A percentile compares a stretch with the other conserved stretches of the same genome.
These are phyloP conservation scores for Cisticola juncidis DNA, from an alignment of 2,113 vertebrate species.

Conservation along the genomic window DNA sequence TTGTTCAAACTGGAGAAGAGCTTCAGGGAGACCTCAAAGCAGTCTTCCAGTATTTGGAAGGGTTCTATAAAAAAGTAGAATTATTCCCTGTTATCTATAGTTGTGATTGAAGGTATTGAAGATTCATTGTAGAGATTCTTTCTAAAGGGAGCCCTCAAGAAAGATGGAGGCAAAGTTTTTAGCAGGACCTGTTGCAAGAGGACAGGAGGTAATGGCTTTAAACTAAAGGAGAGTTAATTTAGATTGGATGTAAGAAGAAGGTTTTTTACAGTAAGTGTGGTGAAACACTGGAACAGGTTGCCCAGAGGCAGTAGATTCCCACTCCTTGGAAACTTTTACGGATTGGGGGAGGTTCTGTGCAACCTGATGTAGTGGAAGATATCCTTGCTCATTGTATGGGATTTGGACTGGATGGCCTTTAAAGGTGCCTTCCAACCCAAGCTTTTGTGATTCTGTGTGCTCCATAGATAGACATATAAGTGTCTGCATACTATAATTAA, in stretches of 20 bases:
- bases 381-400: rapidly evolving
- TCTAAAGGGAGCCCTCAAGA: background rate
- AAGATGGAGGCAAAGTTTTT: background rate
- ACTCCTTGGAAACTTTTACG: background rate
- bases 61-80: background rate
- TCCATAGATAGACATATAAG: background rate
- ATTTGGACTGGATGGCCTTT: background rate
- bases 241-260: background rate
- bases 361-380: background rate
- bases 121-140: background rate
- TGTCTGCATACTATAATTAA: background rate
- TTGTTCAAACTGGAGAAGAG: background rate
- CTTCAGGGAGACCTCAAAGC: background rate
- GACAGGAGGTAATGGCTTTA: no score
- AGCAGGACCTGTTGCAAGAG: background rate
- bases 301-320: background rate
- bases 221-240: background rate
- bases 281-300: background rate
- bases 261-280: background rate
- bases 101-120: background rate
- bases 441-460: background rate
- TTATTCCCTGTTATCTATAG: background rate
- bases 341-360: background rate
- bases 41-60: background rate
- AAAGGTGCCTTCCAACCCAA: background rate